Conservation (phyloP, 2,797 vertebrate genomes). For the Silurus aristotelis region DNA sequence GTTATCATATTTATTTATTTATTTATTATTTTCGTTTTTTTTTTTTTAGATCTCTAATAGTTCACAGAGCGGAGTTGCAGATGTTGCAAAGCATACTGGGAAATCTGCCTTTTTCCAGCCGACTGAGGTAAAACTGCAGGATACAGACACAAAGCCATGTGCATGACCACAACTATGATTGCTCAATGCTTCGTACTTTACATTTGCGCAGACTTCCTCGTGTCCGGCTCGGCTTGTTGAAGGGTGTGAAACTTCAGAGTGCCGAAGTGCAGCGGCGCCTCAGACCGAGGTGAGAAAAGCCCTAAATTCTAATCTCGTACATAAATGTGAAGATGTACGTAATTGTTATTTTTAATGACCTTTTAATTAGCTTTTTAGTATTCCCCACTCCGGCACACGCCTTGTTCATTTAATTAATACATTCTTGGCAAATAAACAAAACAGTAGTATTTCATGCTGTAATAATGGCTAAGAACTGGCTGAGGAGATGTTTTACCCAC, state of each 20-base stretch:
- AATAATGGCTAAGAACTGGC: constrained; percentile 6
- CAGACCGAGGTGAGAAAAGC: constrained; percentile 66
- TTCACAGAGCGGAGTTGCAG: constrained; percentile 72
- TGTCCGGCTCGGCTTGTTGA: constrained; percentile 66
- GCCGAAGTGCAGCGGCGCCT: constrained; percentile 61
- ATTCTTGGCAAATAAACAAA: not conserved
- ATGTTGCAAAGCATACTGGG: constrained; percentile 78
- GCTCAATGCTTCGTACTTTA: not conserved
- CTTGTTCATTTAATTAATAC: not conserved
- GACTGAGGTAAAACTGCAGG: constrained; percentile 75
- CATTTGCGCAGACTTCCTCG: constrained; percentile 75
- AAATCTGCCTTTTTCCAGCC: constrained; percentile 83
- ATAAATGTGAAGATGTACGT: not conserved
- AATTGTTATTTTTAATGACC: constrained; percentile 2
- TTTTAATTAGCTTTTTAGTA: constrained; percentile 1
- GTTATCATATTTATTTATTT: not conserved
- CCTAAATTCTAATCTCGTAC: not conserved
- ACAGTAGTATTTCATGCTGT: not conserved
- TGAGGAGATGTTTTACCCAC: not conserved
- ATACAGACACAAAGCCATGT: not conserved
- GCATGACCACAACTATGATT: not conserved
- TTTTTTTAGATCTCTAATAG: constrained; percentile 74
- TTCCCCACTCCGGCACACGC: not conserved
- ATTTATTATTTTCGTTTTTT: not conserved
- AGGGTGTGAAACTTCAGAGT: constrained; percentile 64